Base-by-base conservation (phyloP, 1,140 invertebrate genomes). In the Bombus fervidus region DNA sequence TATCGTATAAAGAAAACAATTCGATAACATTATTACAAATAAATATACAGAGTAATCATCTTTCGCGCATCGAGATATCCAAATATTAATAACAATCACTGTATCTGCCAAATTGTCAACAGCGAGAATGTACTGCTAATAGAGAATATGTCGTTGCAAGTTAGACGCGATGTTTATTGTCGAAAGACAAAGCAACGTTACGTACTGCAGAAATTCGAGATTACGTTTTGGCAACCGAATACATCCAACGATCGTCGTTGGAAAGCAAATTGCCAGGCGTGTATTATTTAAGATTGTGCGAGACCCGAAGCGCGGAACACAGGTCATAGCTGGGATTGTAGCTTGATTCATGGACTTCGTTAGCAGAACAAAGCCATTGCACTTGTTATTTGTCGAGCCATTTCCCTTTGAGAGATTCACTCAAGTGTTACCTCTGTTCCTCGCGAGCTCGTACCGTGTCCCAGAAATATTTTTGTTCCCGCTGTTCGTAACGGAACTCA, bases 311-410 rank as follows among this genome's bases (percentile, higher is more conserved):
- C 31, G 2, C 74, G 53, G 31, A 34, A 59, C 75, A 22, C 57
- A 28, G 28, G 57, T 64, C 75, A 37, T 31, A 77, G 53, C 73
- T 53, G 22, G 31, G 73, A 75, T 53, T 75, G 43, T n/a, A 75
- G 34, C 75, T 77, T 62, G 75, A 62, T 77, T 77, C 75, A 77
- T 77, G 57, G 75, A 77, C 75, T 77, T 77, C 57, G 75, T 77
- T 77, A 77, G 75, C 37, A 28, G 75, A 77, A 77, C 75, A 77
- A 77, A 77, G 75, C 75, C 57, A 77, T 77, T 62, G 57, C 75
- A 77, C 75, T 77, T 77, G 73, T 75, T 76, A 57, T 77, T 77
- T 77, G 75, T 62, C 75, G 75, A 77, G 75, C 75, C 75, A 77
- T 77, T 77, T 62, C 75, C 75, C 62, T 77, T 77, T 77, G 75